Evolutionary conservation across 2,797 vertebrate species (phyloP), one percentile per base, ranked within the genome.

Genomic region (Enteromius treurensis): DNA sequence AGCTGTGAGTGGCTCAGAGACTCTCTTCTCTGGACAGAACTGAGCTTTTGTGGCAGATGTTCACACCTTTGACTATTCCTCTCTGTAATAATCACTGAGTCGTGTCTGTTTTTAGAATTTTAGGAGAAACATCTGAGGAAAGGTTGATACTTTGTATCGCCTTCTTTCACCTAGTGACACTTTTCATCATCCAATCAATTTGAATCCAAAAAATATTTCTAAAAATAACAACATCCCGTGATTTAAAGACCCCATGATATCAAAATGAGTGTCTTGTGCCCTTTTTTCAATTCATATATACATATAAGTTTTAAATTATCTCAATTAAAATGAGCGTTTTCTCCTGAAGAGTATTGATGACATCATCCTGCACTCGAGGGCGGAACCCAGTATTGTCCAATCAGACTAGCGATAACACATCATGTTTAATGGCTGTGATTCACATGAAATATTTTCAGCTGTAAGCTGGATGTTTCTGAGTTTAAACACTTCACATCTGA

Each of bases 1-100:
- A 87, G 88, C 55, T 53, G 69, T 67, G 55, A 42, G 40, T 21
- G 23, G 55, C 53, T 78, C 70, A 47, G 81, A 84, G 84, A 64
- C 47, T 29, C 3, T 10, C 37, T 23, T 26, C 14, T 47, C n/a
- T 68, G n/a, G 3, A 23, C 40, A 4, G 4, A 45, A 69, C 40
- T 23, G n/a, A 70, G 11, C 68, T 26, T 1, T 26, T 3, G 40
- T 70, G 4, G 13, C 40, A 45, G 32, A 65, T 19, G 17, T 19
- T 34, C 7, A 19, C 8, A 7, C 1, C 26, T 34, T 3, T 34
- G 14, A 32, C 26, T 17, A 4, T 32, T n/a, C 0, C n/a, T 58
- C 55, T 58, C 55, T 11, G n/a, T 58, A 34, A 32, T 4, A 21
- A 2, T 67, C 32, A 67, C 34, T 21, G 1, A 4, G 34, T 65